Evolutionary conservation across 2,888 invertebrate genomes (phyloP).

Genomic region (Diplazon laetatorius): DNA sequence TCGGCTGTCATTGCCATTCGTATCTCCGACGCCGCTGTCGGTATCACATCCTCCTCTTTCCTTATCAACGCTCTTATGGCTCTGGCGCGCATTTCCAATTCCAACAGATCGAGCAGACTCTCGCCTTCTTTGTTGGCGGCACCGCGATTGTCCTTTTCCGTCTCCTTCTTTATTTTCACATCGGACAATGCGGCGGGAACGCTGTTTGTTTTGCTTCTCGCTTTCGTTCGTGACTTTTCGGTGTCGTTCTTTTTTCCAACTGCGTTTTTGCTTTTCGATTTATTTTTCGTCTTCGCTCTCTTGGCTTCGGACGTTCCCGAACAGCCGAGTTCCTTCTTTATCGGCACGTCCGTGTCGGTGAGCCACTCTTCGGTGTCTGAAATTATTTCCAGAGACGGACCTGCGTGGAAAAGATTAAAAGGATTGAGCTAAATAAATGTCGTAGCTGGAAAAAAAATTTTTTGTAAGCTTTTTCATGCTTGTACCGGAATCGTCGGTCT

Average conservation of each 20-base stretch:
- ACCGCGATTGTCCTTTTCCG: slow-evolving; percentile 70
- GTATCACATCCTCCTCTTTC: slow-evolving; percentile 79
- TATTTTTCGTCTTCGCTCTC: slow-evolving; percentile 60
- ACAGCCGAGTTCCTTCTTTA: slow-evolving; percentile 71
- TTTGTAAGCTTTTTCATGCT: neutral
- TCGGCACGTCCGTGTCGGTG: slow-evolving; percentile 72
- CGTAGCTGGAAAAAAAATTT: too few relatives aligned
- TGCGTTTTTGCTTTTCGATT: slow-evolving; percentile 67
- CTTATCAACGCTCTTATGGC: slow-evolving; percentile 84
- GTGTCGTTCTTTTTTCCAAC: slow-evolving; percentile 64
- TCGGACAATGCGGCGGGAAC: slow-evolving; percentile 61
- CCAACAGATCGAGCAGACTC: slow-evolving; percentile 84
- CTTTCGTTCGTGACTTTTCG: slow-evolving; percentile 57
- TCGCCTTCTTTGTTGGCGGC: slow-evolving; percentile 80
- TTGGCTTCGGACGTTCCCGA: slow-evolving; percentile 66
- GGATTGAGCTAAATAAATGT: neutral
- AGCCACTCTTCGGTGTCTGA: slow-evolving; percentile 81
- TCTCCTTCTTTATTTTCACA: slow-evolving; percentile 73
- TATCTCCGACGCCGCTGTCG: slow-evolving; percentile 60
- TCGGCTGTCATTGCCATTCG: slow-evolving; percentile 43
- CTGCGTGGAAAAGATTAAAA: slow-evolving; percentile 65
- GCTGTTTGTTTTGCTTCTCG: slow-evolving; percentile 66
- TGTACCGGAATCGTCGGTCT: slow-evolving; percentile 78
- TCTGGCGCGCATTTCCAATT: slow-evolving; percentile 85
- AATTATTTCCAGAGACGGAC: slow-evolving; percentile 81